Base-by-base conservation (phyloP, 2,888 invertebrate genomes). In the Brachyptera putata region DNA sequence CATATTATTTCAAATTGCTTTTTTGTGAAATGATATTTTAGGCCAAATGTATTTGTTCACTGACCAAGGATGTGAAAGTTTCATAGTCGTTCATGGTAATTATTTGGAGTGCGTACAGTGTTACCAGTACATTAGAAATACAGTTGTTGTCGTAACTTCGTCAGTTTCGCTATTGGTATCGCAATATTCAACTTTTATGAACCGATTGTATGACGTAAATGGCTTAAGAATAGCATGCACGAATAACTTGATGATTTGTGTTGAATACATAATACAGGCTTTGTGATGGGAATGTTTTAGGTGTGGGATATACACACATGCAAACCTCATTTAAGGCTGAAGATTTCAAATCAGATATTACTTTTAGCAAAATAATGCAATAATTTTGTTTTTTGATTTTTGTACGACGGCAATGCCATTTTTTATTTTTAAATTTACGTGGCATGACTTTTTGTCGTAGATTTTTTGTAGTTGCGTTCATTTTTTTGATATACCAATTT, bases 381-480 rank as follows among this genome's bases (percentile, higher is more conserved):
- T 21, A 18, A 16, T 18, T 16, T 43, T 50, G 25, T 39, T 53
- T 53, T 60, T 62, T 60, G 49, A 34, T 57, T 56, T 62, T 60
- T 62, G 59, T 48, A 59, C 41, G 25, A 26, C 43, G 26, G 49
- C 16, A 60, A 60, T 30, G 34, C 49, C 26, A 59, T 56, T 43
- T 64, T 62, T 64, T 58, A 59, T 46, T 58, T 24, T 43, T n/a
- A 53, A 48, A 60, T 60, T 64, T 64, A 64, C 61, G 64, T 64
- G 58, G 64, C 64, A 64, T 64, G 63, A 58, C 58, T 61, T 64
- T 63, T 61, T 56, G 63, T 46, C 34, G 62, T 63, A 64, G 64
- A 43, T 18, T 61, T 66, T 64, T 66, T 63, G 61, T 65, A 63
- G 66, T 53, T 49, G 41, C 36, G 55, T 57, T 34, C n/a, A 55